Conservation (phyloP, 1,140 invertebrate genomes). For the Chironomus striatipennis region DNA sequence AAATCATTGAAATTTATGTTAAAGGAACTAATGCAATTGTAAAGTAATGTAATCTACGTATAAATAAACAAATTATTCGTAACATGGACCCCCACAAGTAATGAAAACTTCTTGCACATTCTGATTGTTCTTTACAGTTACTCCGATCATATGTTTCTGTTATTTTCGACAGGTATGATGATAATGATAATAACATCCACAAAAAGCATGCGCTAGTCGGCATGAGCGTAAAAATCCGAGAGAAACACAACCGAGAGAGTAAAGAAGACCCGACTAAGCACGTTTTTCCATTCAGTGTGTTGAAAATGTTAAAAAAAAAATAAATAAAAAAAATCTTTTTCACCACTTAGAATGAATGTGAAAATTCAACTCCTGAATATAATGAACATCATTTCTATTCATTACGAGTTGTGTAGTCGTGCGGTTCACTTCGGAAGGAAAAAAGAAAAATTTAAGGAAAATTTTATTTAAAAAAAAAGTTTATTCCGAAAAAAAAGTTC, state of each 20-base stretch:
- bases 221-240: too few relatives aligned
- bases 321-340: neutral
- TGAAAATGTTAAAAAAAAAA: neutral
- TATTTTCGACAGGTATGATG: neutral
- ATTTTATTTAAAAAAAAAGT: neutral
- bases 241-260: neutral
- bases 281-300: neutral
- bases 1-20: too few relatives aligned
- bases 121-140: neutral
- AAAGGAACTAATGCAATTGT: too few relatives aligned
- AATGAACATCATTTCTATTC: neutral
- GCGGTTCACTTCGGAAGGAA: neutral
- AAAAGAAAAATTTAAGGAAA: neutral
- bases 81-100: too few relatives aligned
- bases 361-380: neutral
- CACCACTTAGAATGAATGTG: neutral
- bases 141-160: neutral
- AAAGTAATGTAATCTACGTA: too few relatives aligned
- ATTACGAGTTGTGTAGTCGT: constrained; percentile 6
- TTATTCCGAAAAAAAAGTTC: neutral
- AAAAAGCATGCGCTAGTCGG: neutral
- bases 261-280: neutral
- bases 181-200: neutral
- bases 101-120: too few relatives aligned
- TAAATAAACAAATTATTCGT: too few relatives aligned